These are phyloP conservation scores for Ploceus nigricollis DNA, from an alignment of 2,113 vertebrate species.

Conservation along the genomic window DNA sequence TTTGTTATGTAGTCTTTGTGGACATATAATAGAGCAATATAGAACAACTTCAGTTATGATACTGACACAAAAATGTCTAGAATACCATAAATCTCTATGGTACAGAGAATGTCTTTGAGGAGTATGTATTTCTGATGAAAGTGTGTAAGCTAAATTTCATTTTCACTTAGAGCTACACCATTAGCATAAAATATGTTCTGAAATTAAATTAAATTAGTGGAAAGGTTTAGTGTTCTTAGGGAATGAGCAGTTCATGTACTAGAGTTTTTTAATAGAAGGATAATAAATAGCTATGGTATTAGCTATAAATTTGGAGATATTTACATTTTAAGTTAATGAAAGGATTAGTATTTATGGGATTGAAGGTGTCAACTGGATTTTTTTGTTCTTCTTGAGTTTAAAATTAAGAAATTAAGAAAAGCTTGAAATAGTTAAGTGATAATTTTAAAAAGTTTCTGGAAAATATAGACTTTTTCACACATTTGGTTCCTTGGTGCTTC, in stretches of 20 bases:
- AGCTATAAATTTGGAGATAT: not conserved
- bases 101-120: not conserved
- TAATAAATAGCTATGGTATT: not conserved
- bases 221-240: not conserved
- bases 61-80: not conserved
- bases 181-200: not conserved
- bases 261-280: not conserved
- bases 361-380: not conserved
- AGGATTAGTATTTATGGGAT: not conserved
- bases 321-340: not conserved
- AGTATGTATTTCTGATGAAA: not conserved
- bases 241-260: not conserved
- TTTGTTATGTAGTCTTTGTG: not conserved
- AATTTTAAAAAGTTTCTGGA: not conserved
- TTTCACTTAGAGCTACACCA: not conserved
- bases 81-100: not conserved
- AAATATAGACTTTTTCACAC: not conserved
- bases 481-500: not conserved
- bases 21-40: not conserved
- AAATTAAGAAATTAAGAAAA: not conserved
- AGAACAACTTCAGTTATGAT: not conserved
- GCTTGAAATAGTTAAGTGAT: not conserved
- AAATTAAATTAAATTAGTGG: not conserved
- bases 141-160: not conserved
- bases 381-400: not conserved